These are phyloP conservation scores for Colostygia pectinataria DNA, from an alignment of 2,888 invertebrate species.

Conservation along the genomic window DNA sequence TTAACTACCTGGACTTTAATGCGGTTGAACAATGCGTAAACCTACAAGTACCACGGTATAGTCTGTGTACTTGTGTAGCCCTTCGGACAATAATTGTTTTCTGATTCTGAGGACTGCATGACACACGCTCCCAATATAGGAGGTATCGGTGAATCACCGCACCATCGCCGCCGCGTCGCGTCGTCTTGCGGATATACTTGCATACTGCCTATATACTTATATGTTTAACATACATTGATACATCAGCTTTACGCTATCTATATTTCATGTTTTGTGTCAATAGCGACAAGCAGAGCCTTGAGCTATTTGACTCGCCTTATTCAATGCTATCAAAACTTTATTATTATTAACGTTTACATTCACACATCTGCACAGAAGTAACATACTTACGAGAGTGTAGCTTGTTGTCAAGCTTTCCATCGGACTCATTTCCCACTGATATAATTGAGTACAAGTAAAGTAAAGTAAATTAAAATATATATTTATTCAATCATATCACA, in stretches of 20 bases:
- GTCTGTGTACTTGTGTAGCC: no score
- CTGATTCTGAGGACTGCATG: constrained; percentile 11
- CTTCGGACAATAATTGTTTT: constrained; percentile 1
- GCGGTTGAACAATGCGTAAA: neutral
- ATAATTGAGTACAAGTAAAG: no score
- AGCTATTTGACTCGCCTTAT: constrained; percentile 2
- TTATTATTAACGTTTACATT: no score
- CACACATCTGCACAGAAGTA: no score
- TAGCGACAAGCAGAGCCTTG: constrained; percentile 7
- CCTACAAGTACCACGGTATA: no score
- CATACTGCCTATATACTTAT: neutral
- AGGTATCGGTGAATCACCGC: neutral
- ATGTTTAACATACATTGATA: neutral
- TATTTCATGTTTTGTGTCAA: constrained; percentile 16
- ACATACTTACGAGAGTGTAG: no score
- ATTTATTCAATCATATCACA: no score
- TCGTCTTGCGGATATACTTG: no score
- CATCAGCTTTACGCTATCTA: constrained; percentile 7
- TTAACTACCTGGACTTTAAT: neutral
- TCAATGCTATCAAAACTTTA: no score
- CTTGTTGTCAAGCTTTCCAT: no score
- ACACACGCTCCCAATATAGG: constrained; percentile 11
- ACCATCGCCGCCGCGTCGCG: neutral
- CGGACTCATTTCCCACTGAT: no score
- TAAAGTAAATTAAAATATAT: no score